Base-by-base conservation (phyloP, 2,888 invertebrate genomes). In the Hirtodrosophila trivittata region DNA sequence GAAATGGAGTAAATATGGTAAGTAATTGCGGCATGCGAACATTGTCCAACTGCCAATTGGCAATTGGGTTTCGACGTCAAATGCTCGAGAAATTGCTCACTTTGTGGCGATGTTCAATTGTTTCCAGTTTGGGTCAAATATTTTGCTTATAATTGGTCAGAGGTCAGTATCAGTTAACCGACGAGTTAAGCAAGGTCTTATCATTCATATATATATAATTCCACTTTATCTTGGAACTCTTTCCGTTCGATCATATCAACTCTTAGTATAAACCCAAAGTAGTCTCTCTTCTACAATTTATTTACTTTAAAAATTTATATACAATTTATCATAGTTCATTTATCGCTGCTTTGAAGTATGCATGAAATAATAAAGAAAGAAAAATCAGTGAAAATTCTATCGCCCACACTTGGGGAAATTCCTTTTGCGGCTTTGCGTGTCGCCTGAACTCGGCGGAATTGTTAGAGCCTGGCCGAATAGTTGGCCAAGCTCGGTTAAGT, bases 21-120 rank as follows among this genome's bases (percentile, higher is more conserved):
- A 80, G 82, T 80, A 80, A 86, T 84, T 86, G 85, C 42, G 58
- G 69, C 78, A 81, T 84, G 78, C 85, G 26, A 80, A 76, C 38
- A 55, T 52, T 69, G 64, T 35, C 47, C 62, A 50, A 56, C 33
- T 12, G 42, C 38, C 75, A 60, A 50, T 18, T 35, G 59, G 30
- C 58, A 49, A 58, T 50, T 42, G 74, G 25, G 18, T 25, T 16
- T 30, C 33, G 39, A 8, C 13, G 33, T 21, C 39, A 41, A 41
- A 47, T 39, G 21, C 7, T 18, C 10, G 28, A 6, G 0, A n/a
- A 75, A 69, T 69, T 28, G 52, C 52, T 68, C 41, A 74, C 51
- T 74, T 13, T 30, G 21, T 4, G 5, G 6, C 21, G 1, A 10
- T 47, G 12, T 12, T 39, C 9, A 45, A 45, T 30, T 52, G 32